Evolutionary conservation across 2,113 vertebrate species (phyloP).

Genomic region (Neodon shergylaensis): DNA sequence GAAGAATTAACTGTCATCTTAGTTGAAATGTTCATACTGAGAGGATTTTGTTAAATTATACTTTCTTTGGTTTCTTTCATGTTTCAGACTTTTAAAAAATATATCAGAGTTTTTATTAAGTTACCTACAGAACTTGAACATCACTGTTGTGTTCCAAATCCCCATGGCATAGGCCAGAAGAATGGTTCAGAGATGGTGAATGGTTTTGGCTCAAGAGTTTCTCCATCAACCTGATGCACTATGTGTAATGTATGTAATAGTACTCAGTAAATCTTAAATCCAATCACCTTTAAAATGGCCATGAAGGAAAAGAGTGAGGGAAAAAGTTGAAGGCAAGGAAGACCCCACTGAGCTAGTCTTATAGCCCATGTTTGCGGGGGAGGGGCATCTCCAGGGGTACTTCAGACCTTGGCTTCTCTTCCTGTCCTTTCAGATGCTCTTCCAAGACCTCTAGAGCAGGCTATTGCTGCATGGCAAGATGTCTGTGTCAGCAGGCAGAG

Average conservation of each 20-base stretch:
- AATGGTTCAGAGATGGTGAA: not conserved
- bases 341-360: not conserved
- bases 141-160: not conserved
- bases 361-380: not conserved
- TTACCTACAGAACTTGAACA: not conserved
- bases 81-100: no score
- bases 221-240: not conserved
- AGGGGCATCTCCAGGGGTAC: slow-evolving; percentile 19
- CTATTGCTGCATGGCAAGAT: slow-evolving; percentile 8
- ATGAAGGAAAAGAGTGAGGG: not conserved
- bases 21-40: not conserved
- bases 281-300: not conserved
- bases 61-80: slow-evolving; percentile 18
- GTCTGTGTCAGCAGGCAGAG: slow-evolving; percentile 52
- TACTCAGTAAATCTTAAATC: not conserved
- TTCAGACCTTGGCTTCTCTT: slow-evolving; percentile 29
- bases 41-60: not conserved
- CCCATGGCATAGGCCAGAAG: not conserved
- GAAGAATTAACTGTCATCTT: not conserved
- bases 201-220: not conserved
- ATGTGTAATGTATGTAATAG: not conserved
- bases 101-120: not conserved
- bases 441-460: not conserved
- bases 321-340: not conserved
- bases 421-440: slow-evolving; percentile 35